These are phyloP conservation scores for Zaprionus inermis DNA, from an alignment of 1,140 invertebrate species.

Conservation along the genomic window DNA sequence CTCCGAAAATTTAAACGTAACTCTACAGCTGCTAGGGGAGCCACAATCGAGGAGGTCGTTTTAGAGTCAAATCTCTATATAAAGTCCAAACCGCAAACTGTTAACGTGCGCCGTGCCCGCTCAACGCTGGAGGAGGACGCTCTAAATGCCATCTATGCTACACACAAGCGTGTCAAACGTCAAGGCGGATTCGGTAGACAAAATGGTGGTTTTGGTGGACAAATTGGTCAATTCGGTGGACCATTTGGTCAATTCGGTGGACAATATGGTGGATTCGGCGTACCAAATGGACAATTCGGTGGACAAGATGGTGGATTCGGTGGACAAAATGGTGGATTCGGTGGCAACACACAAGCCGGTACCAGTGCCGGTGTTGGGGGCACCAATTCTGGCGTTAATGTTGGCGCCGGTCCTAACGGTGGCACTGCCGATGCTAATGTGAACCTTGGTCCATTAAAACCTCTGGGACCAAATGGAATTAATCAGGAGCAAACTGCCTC, in stretches of 20 bases:
- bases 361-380: conserved; percentile 51
- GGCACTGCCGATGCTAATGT: conserved; percentile 65
- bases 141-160: conserved; percentile 37
- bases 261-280: not conserved
- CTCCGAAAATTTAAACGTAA: not conserved
- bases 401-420: conserved; percentile 61
- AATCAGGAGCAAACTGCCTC: conserved; percentile 73
- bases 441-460: conserved; percentile 43
- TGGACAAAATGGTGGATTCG: conserved; percentile 4
- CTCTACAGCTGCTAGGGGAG: conserved; percentile 61
- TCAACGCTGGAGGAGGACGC: conserved; percentile 30
- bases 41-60: conserved; percentile 82
- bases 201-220: conserved; percentile 17
- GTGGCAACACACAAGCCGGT: conserved; percentile 38
- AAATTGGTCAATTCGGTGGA: conserved; percentile 12
- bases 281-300: not conserved
- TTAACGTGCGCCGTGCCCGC: conserved; percentile 65
- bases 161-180: conserved; percentile 75
- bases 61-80: conserved; percentile 83
- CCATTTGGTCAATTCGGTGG: not conserved
- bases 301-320: not conserved
- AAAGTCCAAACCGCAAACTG: conserved; percentile 63
- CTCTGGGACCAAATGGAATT: conserved; percentile 56
- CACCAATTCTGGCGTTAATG: conserved; percentile 51
- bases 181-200: conserved; percentile 26